phyloP scores from a whole-genome alignment of 92 coral and sea anemone genomes.

The Ricordea florida region DNA sequence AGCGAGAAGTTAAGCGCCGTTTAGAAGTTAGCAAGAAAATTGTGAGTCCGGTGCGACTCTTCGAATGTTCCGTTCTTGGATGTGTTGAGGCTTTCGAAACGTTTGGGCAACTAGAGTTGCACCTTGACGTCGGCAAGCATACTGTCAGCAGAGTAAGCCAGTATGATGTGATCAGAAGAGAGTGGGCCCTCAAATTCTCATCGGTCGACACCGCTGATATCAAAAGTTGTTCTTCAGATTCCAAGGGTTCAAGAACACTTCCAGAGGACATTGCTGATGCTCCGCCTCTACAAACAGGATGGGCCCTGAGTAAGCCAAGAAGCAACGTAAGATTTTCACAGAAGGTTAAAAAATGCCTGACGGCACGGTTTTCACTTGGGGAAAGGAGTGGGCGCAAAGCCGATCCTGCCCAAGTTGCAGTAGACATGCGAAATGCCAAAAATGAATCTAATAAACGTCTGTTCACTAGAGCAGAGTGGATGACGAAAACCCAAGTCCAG shows the following conservation, averaged over 20 bases:
- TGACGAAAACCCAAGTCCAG: slow-evolving; percentile 62
- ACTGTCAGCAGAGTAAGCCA: slow-evolving; percentile 36
- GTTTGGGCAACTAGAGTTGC: slow-evolving; percentile 58
- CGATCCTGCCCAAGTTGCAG: slow-evolving; percentile 65
- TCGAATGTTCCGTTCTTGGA: slow-evolving; percentile 59
- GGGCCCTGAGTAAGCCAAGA: slow-evolving; percentile 69
- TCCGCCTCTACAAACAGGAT: slow-evolving; percentile 53
- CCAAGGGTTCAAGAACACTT: not conserved
- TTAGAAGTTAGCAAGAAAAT: slow-evolving; percentile 8
- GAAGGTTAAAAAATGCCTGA: slow-evolving; percentile 71
- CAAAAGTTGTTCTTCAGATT: not conserved
- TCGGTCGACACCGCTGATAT: slow-evolving; percentile 35
- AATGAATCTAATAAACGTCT: slow-evolving; percentile 37
- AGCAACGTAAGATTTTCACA: slow-evolving; percentile 61
- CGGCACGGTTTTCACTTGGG: slow-evolving; percentile 67
- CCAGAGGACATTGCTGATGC: not conserved
- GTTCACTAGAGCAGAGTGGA: slow-evolving; percentile 68
- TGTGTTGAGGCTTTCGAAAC: slow-evolving; percentile 60
- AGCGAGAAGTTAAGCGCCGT: slow-evolving; percentile 34
- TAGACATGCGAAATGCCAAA: slow-evolving; percentile 65
- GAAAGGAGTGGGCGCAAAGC: slow-evolving; percentile 72
- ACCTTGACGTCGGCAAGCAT: slow-evolving; percentile 70
- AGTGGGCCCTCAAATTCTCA: slow-evolving; percentile 71
- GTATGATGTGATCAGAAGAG: slow-evolving; percentile 63
- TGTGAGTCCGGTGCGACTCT: slow-evolving; percentile 29